phyloP scores from a whole-genome alignment of 2,113 vertebrate genomes.

The Poeciliopsis turrubarensis region DNA sequence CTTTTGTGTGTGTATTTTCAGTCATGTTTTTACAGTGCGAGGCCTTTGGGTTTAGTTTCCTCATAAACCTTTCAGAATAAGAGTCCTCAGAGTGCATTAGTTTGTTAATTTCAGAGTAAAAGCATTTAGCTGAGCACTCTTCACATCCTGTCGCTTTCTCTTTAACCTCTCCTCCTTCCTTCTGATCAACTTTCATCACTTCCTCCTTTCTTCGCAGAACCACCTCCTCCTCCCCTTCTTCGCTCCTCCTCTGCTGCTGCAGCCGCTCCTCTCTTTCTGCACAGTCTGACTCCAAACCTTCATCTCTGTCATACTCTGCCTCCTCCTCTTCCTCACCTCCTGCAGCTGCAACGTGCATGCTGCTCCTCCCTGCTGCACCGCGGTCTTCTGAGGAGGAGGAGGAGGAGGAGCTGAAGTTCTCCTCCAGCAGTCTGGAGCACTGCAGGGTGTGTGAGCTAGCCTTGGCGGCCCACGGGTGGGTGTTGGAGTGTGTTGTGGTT shows the following conservation, averaged over 20 bases:
- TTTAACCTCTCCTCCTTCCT: not conserved
- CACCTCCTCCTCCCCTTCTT: constrained; percentile 46
- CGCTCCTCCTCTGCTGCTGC: not conserved
- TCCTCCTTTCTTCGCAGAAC: constrained; percentile 29
- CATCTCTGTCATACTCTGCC: not conserved
- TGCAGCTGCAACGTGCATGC: not conserved
- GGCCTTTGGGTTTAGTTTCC: not conserved
- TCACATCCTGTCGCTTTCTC: constrained; percentile 6
- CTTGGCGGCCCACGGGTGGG: constrained; percentile 8
- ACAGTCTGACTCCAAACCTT: not conserved
- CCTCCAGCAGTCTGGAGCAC: constrained; percentile 54
- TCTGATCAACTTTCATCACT: constrained; percentile 7
- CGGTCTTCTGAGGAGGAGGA: constrained; percentile 23
- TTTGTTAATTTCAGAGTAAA: not conserved
- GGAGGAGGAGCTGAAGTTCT: constrained; percentile 43
- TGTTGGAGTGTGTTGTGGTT: not conserved
- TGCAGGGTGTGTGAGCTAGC: constrained; percentile 53
- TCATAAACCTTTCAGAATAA: not conserved
- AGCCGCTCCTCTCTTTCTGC: not conserved
- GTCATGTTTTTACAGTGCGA: not conserved
- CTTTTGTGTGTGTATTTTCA: not conserved
- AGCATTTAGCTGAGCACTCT: not conserved
- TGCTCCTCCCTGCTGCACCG: not conserved
- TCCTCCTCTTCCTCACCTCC: not conserved
- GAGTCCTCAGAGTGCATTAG: not conserved